Conservation (phyloP, 92 coral and sea anemone genomes). For the Bergia sp. region DNA sequence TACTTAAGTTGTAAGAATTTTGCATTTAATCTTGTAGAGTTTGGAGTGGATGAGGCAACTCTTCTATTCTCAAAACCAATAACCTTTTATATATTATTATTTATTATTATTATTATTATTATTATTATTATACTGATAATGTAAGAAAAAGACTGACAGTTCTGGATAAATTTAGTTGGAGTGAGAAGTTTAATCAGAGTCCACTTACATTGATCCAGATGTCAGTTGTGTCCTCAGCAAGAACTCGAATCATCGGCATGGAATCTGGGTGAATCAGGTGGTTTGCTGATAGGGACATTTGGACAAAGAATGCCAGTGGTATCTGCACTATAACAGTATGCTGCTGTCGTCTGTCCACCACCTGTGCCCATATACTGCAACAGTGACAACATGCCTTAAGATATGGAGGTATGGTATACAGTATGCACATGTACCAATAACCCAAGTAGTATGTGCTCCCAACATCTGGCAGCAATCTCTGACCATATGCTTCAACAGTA, state of each 20-base stretch:
- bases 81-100: too few species aligned
- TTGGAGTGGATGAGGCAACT: too few species aligned
- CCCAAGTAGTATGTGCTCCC: neutral
- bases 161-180: too few species aligned
- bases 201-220: constrained; percentile 93
- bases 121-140: too few species aligned
- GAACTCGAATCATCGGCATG: constrained; percentile 82
- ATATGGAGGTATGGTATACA: neutral
- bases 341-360: constrained; percentile 91
- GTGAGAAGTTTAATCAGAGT: neutral
- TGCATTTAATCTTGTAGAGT: too few species aligned
- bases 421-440: neutral
- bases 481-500: too few species aligned
- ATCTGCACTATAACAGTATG: constrained; percentile 84
- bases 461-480: neutral
- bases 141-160: too few species aligned
- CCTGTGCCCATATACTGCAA: constrained; percentile 86
- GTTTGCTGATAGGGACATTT: constrained; percentile 75
- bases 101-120: too few species aligned
- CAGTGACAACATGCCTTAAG: neutral
- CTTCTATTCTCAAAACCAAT: too few species aligned
- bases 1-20: too few species aligned
- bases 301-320: constrained; percentile 85
- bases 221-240: constrained; percentile 93
- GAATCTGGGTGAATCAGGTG: constrained; percentile 65